Evolutionary conservation across 2,888 invertebrate genomes (phyloP), one percentile per base, ranked within the genome.

Genomic region (Harpalus rufipes): DNA sequence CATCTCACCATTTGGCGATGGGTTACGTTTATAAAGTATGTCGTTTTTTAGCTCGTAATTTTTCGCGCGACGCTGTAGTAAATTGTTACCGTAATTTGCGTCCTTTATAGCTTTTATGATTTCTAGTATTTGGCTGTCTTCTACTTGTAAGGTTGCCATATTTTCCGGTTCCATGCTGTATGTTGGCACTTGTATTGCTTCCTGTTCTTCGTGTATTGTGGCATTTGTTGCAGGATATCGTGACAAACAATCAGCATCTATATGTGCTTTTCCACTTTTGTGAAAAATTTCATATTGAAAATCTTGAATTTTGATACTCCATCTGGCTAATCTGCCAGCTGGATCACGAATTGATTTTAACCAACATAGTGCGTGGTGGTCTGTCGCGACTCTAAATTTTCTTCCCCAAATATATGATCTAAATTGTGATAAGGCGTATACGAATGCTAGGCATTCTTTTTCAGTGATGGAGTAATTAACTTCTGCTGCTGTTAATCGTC

Each of bases 301-400:
- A n/a, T 87, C 87, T 58, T 76, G 82, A 18, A 87, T 18, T 58
- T 86, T 86, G 0, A 86, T 51, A 18, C 63, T 51, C 86, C 86
- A 86, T 56, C 87, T 32, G 0, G 86, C 85, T 7, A 87, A 58
- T 39, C 83, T 80, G 14, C 86, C 85, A 6, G 56, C 84, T 3
- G 85, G 59, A 56, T 85, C 76, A 41, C 63, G 83, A 51, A 82
- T 32, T 6, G 81, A 59, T 39, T 81, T 74, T 16, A 86, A 63
- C 65, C 63, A 86, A 18, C 85, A 86, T 12, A 86, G 16, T 10
- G 85, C 72, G 44, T 85, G 79, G 25, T 81, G 81, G 18, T 81
- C 81, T 1, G 81, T 81, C 5, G 41, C 44, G 14, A 81, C 44
- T 18, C 81, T 16, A 14, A 81, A 68, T 8, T 41, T 32, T 18